These are phyloP conservation scores for Plusia festucae DNA, from an alignment of 2,888 invertebrate species.

Conservation along the genomic window DNA sequence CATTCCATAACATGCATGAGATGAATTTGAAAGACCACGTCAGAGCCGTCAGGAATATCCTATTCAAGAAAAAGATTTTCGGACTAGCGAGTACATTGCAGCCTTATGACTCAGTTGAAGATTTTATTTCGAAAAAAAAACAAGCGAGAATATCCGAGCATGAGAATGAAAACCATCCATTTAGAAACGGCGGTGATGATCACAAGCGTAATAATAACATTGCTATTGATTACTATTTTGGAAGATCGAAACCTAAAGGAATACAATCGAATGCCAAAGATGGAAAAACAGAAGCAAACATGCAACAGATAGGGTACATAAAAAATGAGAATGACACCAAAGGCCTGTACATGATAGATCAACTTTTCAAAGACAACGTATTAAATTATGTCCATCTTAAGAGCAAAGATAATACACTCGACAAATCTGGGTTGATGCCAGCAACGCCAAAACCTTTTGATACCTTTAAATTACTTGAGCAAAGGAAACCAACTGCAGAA, in stretches of 20 bases:
- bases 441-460: neutral
- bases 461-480: neutral
- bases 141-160: neutral
- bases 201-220: slow-evolving; percentile 36
- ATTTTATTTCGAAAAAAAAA: neutral
- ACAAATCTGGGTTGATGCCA: neutral
- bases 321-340: slow-evolving; percentile 17
- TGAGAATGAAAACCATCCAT: neutral
- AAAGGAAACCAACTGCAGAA: neutral
- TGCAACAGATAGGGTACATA: slow-evolving; percentile 31
- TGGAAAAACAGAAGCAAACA: neutral
- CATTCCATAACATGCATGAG: slow-evolving; percentile 44
- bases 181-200: neutral
- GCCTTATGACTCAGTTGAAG: slow-evolving; percentile 8
- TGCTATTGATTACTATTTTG: slow-evolving; percentile 63
- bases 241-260: slow-evolving; percentile 41
- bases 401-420: neutral
- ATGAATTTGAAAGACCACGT: slow-evolving; percentile 59
- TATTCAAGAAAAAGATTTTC: slow-evolving; percentile 57
- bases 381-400: slow-evolving; percentile 21
- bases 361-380: slow-evolving; percentile 27
- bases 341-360: slow-evolving; percentile 27
- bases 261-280: neutral
- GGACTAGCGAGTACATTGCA: slow-evolving; percentile 13
- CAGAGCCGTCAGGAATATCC: slow-evolving; percentile 60